phyloP scores from a whole-genome alignment of 2,113 vertebrate species.

The Odontesthes bonariensis region DNA sequence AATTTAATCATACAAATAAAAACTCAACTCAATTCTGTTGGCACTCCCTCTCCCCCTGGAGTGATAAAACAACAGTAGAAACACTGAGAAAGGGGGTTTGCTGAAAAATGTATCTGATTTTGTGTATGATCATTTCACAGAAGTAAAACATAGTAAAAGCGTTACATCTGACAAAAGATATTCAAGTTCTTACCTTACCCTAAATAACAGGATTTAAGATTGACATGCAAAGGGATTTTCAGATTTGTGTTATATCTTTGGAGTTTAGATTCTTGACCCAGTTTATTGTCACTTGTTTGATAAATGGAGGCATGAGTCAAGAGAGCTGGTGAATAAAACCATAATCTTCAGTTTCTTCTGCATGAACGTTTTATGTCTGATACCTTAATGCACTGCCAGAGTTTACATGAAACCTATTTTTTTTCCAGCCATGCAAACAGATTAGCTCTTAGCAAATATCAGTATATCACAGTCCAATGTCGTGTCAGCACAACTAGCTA shows the following conservation, averaged over 20 bases:
- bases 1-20: neutral
- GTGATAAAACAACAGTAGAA: slow-evolving; percentile 58
- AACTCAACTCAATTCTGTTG: no score
- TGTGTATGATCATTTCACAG: slow-evolving; percentile 33
- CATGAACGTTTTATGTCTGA: slow-evolving; percentile 20
- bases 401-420: neutral
- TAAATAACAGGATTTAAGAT: neutral
- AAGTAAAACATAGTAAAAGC: slow-evolving; percentile 21
- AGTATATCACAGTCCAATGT: neutral
- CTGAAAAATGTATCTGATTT: slow-evolving; percentile 68
- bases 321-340: slow-evolving; percentile 3
- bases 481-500: slow-evolving; percentile 12
- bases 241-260: slow-evolving; percentile 1
- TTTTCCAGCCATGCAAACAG: slow-evolving; percentile 1
- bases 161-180: slow-evolving; percentile 19
- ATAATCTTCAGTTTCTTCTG: slow-evolving; percentile 2
- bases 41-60: neutral
- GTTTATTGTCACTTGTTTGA: neutral
- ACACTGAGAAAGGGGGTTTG: slow-evolving; percentile 32
- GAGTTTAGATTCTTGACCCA: neutral
- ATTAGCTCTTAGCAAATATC: slow-evolving; percentile 13
- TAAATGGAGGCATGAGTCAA: neutral
- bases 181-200: slow-evolving; percentile 15
- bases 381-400: neutral
- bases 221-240: neutral